Percentiles rank a stretch among this genome's conserved stretches.
These are phyloP conservation scores for Tupiocoris notatus DNA, from an alignment of 2,888 invertebrate genomes.

Conservation along the genomic window DNA sequence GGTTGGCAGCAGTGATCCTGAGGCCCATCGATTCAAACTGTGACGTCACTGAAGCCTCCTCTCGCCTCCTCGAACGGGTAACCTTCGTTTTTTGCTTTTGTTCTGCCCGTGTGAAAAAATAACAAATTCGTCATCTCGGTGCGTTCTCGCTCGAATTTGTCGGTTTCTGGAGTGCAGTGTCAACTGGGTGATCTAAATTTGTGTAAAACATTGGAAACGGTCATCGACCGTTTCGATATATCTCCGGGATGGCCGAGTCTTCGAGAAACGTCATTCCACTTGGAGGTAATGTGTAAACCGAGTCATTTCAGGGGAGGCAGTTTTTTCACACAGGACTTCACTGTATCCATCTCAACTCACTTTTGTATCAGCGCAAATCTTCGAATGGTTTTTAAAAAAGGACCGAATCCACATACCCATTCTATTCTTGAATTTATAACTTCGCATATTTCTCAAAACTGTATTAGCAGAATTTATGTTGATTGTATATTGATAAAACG, in stretches of 20 bases:
- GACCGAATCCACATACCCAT: no score
- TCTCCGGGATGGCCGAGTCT: slow-evolving; percentile 18
- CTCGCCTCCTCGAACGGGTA: neutral
- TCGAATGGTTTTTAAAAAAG: no score
- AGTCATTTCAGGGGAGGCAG: slow-evolving; percentile 15
- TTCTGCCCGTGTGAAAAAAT: neutral
- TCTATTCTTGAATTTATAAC: no score
- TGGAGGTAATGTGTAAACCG: slow-evolving; percentile 35
- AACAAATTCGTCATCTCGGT: no score
- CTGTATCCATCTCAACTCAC: neutral
- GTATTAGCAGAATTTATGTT: no score
- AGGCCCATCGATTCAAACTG: slow-evolving; percentile 3
- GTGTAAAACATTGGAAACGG: neutral
- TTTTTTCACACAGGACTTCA: slow-evolving; percentile 37
- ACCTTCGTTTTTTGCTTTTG: neutral
- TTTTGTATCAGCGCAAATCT: no score
- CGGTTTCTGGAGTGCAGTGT: neutral
- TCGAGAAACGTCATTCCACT: slow-evolving; percentile 33
- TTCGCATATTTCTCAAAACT: no score
- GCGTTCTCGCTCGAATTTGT: neutral
- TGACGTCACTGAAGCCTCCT: slow-evolving; percentile 29
- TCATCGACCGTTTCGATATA: neutral
- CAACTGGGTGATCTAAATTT: neutral
- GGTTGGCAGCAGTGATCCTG: slow-evolving; percentile 12
- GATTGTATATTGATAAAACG: no score